Evolutionary conservation across 2,888 invertebrate genomes (phyloP).

Genomic region (Rhagium mordax): DNA sequence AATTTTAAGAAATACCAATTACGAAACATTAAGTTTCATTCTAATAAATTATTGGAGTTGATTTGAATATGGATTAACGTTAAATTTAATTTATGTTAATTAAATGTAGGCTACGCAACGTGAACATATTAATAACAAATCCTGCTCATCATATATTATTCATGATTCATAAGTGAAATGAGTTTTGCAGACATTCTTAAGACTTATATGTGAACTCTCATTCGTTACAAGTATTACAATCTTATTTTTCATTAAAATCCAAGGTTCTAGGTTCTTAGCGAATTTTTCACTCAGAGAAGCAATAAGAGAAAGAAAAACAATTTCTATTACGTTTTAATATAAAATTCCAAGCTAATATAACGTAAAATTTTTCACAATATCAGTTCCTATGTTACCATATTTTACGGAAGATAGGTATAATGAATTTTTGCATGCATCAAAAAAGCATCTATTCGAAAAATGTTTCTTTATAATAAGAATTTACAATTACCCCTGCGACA

Average conservation of each 20-base stretch:
- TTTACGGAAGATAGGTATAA: not conserved
- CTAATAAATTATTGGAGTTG: no score
- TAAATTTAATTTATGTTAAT: no score
- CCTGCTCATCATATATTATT: not conserved
- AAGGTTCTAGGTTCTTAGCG: not conserved
- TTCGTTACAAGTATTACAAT: not conserved
- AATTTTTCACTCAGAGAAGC: not conserved
- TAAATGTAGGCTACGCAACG: not conserved
- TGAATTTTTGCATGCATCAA: no score
- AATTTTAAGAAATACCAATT: no score
- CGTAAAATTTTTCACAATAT: not conserved
- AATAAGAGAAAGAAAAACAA: not conserved
- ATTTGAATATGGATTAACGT: no score
- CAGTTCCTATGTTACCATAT: not conserved
- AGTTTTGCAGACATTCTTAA: not conserved
- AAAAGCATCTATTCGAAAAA: no score
- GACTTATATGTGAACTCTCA: not conserved
- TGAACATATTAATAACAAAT: not conserved
- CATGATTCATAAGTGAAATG: not conserved
- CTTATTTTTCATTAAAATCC: not conserved
- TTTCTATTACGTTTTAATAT: not conserved
- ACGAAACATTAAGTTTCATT: no score
- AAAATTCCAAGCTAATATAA: not conserved
- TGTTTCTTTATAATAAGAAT: no score
- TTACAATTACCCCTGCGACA: no score